A percentile compares a stretch with the other conserved stretches of the same genome.
These are phyloP conservation scores for Triplophysa bombifrons DNA, from an alignment of 2,797 vertebrate species.

Conservation along the genomic window DNA sequence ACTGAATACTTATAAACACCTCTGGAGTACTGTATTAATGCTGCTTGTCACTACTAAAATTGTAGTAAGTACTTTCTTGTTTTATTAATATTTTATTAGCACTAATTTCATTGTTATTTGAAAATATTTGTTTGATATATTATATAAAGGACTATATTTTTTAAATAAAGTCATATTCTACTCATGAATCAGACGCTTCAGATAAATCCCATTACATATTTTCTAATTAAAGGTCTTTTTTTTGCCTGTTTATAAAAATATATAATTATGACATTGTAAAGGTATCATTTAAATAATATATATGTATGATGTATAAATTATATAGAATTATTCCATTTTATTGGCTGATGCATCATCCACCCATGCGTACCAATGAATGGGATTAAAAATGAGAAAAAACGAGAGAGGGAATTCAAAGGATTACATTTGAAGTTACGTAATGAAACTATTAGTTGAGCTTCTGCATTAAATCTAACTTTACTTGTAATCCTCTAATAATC, in stretches of 20 bases:
- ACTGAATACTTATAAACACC: not conserved
- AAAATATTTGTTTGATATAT: not conserved
- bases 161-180: not conserved
- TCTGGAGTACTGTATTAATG: not conserved
- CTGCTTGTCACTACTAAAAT: not conserved
- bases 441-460: slow-evolving; percentile 68
- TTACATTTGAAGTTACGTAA: slow-evolving; percentile 64
- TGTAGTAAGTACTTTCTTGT: not conserved
- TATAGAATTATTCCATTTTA: not conserved
- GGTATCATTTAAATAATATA: too few relatives aligned
- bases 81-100: not conserved
- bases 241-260: too few relatives aligned
- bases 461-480: slow-evolving; percentile 62
- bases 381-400: slow-evolving; percentile 41
- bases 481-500: slow-evolving; percentile 66
- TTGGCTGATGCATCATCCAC: not conserved
- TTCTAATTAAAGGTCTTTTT: too few relatives aligned
- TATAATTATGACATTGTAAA: too few relatives aligned
- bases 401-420: slow-evolving; percentile 58
- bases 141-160: not conserved
- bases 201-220: too few relatives aligned
- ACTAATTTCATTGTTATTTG: not conserved
- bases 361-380: slow-evolving; percentile 3
- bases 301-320: not conserved
- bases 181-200: too few relatives aligned